These are phyloP conservation scores for Craniophora ligustri DNA, from an alignment of 2,888 invertebrate species.

Conservation along the genomic window DNA sequence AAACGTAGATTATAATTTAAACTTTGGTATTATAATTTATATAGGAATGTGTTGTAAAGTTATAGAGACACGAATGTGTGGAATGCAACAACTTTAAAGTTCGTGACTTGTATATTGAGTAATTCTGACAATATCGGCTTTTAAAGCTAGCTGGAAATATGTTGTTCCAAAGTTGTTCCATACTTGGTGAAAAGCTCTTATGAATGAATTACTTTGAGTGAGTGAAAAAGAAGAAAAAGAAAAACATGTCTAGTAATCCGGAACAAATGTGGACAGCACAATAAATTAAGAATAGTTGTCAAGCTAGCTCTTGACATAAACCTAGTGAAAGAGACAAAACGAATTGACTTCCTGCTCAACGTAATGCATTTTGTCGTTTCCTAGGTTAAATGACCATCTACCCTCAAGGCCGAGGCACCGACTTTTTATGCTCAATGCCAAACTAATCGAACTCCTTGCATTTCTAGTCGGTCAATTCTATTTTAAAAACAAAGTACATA, in stretches of 20 bases:
- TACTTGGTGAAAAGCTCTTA: too few species aligned
- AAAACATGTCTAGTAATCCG: conserved; percentile 6
- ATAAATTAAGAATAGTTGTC: conserved; percentile 29
- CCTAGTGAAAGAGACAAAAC: conserved; percentile 55
- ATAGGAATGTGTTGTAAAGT: conserved; percentile 28
- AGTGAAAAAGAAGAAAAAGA: too few species aligned
- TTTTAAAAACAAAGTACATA: conserved; percentile 33
- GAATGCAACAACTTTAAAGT: conserved; percentile 44
- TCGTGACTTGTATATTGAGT: conserved; percentile 50
- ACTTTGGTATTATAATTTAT: conserved; percentile 20
- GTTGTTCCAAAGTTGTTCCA: background rate
- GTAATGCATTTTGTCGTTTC: conserved; percentile 55
- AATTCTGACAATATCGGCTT: conserved; percentile 9
- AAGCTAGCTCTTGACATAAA: conserved; percentile 40
- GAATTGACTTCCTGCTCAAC: conserved; percentile 59
- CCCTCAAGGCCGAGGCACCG: conserved; percentile 41
- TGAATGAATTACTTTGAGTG: too few species aligned
- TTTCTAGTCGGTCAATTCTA: conserved; percentile 51
- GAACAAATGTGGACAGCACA: conserved; percentile 20
- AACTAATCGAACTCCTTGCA: conserved; percentile 29
- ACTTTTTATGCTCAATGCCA: conserved; percentile 4
- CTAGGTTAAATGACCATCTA: conserved; percentile 44
- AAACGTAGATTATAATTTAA: background rate
- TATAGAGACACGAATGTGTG: conserved; percentile 21
- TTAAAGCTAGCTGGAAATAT: background rate